Percentiles rank a stretch among this genome's conserved stretches.
These are phyloP conservation scores for Nilaparvata lugens DNA, from an alignment of 1,140 invertebrate species.

Conservation along the genomic window DNA sequence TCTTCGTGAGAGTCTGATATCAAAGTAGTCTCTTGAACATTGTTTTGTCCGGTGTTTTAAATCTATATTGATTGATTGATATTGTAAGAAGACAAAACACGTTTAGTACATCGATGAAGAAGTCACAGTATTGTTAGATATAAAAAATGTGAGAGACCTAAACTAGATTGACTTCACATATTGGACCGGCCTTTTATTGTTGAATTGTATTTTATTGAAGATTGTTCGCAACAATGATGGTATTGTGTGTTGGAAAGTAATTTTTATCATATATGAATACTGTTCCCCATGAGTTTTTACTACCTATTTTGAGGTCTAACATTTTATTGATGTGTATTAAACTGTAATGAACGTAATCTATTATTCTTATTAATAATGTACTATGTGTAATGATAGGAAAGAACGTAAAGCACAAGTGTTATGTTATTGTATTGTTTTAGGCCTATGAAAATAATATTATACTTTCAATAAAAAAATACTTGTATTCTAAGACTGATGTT, in stretches of 20 bases:
- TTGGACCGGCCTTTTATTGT: no score
- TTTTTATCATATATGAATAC: background rate
- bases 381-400: background rate
- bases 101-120: no score
- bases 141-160: no score
- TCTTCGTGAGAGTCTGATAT: no score
- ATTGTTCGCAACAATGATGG: no score
- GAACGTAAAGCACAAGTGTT: background rate
- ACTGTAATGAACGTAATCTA: background rate
- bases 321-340: background rate
- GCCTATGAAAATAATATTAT: conserved; percentile 2
- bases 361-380: background rate
- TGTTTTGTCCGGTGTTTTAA: no score
- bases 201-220: no score
- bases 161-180: no score
- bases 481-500: conserved; percentile 4
- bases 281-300: background rate
- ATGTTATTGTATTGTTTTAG: conserved; percentile 1
- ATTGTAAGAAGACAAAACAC: no score
- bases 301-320: background rate
- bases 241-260: background rate
- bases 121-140: no score
- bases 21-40: no score
- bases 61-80: no score
- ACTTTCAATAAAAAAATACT: conserved; percentile 1